Conservation (phyloP, 2,797 vertebrate genomes). For the Sylvia borin region DNA sequence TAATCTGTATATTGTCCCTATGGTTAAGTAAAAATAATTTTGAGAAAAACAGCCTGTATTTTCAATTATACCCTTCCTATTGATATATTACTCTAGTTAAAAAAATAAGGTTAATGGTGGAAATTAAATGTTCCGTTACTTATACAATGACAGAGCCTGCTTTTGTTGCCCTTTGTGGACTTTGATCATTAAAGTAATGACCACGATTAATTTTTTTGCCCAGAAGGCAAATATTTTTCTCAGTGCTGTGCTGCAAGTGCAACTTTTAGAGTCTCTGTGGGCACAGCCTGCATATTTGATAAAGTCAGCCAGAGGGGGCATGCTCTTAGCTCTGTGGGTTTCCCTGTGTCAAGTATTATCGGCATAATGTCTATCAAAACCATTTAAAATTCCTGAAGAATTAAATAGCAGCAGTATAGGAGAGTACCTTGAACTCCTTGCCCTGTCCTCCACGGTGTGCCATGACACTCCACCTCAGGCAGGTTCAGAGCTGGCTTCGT, state of each 20-base stretch:
- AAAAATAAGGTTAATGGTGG: background rate
- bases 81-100: background rate
- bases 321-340: background rate
- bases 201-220: background rate
- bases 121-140: background rate
- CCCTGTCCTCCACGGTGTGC: background rate
- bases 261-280: background rate
- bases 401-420: background rate
- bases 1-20: background rate
- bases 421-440: background rate
- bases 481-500: background rate
- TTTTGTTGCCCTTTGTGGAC: background rate
- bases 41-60: background rate
- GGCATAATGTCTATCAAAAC: background rate
- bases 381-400: background rate
- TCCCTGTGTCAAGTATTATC: background rate
- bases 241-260: background rate
- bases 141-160: background rate
- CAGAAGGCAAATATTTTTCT: background rate
- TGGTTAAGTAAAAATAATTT: background rate
- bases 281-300: background rate
- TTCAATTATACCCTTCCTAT: background rate
- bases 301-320: background rate
- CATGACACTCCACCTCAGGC: background rate
- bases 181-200: slow-evolving; percentile 1